Percentiles rank a stretch among this genome's conserved stretches.
These are phyloP conservation scores for Phataginus tetradactyla DNA, from an alignment of 2,797 vertebrate species.

Conservation along the genomic window DNA sequence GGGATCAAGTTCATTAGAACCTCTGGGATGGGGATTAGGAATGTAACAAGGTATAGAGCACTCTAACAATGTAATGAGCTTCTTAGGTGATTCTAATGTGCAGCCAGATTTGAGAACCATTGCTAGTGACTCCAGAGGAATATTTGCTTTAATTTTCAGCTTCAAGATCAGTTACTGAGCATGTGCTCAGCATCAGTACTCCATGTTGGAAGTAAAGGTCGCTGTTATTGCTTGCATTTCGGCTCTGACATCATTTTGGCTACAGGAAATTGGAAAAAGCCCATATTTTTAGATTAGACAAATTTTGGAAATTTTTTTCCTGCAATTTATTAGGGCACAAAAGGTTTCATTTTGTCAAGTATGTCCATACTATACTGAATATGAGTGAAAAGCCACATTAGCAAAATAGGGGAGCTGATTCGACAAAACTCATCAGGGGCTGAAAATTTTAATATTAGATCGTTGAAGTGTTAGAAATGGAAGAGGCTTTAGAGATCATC, in stretches of 20 bases:
- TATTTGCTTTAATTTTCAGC: background rate
- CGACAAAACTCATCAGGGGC: background rate
- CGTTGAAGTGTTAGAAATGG: background rate
- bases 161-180: slow-evolving; percentile 27
- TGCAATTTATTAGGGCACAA: background rate
- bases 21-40: background rate
- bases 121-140: background rate
- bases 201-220: background rate
- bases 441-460: background rate
- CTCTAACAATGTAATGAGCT: background rate
- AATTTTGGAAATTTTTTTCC: slow-evolving; percentile 7
- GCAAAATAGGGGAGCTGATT: background rate
- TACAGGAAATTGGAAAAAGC: background rate
- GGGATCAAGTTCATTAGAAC: background rate
- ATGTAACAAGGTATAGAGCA: background rate
- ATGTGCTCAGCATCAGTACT: rapidly evolving
- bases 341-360: background rate
- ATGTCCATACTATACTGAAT: background rate
- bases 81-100: background rate
- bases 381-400: background rate
- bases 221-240: background rate
- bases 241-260: background rate
- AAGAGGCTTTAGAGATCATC: background rate
- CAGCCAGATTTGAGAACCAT: background rate
- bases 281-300: background rate